Conservation (phyloP, 2,797 vertebrate species). For the Cuniculus paca region DNA sequence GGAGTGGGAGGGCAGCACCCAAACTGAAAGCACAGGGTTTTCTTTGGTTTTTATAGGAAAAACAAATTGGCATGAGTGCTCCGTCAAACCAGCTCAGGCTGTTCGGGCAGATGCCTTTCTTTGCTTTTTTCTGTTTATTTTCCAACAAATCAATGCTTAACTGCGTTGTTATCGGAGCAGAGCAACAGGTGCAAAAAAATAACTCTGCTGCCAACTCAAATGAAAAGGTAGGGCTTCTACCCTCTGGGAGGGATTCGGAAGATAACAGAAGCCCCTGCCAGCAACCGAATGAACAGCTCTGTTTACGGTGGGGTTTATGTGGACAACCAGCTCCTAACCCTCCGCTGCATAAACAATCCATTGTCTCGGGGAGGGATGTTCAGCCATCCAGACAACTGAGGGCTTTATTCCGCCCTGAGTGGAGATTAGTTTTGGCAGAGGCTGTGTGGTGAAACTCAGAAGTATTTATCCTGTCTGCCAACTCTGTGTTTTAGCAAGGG, state of each 20-base stretch:
- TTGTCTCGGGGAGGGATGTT: slow-evolving; percentile 84
- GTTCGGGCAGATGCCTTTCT: slow-evolving; percentile 90
- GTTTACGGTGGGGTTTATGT: slow-evolving; percentile 88
- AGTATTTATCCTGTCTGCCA: slow-evolving; percentile 70
- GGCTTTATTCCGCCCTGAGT: slow-evolving; percentile 69
- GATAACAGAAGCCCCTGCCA: slow-evolving; percentile 89
- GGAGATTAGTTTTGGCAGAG: slow-evolving; percentile 73
- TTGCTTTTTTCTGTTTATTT: slow-evolving; percentile 90
- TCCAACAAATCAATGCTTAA: slow-evolving; percentile 91
- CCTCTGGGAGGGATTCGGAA: slow-evolving; percentile 88
- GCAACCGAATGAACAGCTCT: slow-evolving; percentile 89
- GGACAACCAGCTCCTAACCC: slow-evolving; percentile 86
- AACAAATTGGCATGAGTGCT: slow-evolving; percentile 80
- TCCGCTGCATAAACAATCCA: slow-evolving; percentile 86
- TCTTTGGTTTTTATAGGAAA: slow-evolving; percentile 84
- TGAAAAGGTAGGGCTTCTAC: slow-evolving; percentile 87
- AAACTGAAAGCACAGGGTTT: slow-evolving; percentile 68
- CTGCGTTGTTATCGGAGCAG: slow-evolving; percentile 88
- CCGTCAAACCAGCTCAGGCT: slow-evolving; percentile 86
- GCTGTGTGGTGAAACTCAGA: slow-evolving; percentile 56
- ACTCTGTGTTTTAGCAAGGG: not conserved
- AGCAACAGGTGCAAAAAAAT: slow-evolving; percentile 91
- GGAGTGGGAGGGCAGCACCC: slow-evolving; percentile 54
- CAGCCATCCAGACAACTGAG: slow-evolving; percentile 69
- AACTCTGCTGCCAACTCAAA: slow-evolving; percentile 90